Conservation (phyloP, 2,888 invertebrate genomes). For the Aleiodes leptofemur region DNA sequence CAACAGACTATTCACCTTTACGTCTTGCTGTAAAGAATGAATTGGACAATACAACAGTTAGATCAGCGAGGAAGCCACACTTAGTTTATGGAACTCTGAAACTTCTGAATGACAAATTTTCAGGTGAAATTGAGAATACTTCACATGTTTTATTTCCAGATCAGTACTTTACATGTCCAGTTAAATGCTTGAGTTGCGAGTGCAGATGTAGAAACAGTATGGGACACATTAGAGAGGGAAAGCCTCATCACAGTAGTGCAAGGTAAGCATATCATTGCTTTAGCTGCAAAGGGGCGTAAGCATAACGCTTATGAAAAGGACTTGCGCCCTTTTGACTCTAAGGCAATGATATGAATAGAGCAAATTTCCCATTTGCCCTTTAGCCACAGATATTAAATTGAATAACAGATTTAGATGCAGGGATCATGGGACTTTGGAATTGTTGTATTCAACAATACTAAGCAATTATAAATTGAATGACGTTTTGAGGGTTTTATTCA, state of each 20-base stretch:
- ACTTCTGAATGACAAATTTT: conserved; percentile 86
- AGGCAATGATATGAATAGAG: too few relatives aligned
- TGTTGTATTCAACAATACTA: too few relatives aligned
- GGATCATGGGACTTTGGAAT: too few relatives aligned
- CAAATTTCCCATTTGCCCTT: too few relatives aligned
- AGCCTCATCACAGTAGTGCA: conserved; percentile 77
- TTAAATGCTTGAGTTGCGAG: conserved; percentile 83
- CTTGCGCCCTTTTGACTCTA: too few relatives aligned
- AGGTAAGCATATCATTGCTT: too few relatives aligned
- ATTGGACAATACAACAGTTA: conserved; percentile 82
- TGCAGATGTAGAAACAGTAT: conserved; percentile 81
- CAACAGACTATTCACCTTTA: conserved; percentile 81
- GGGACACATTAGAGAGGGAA: conserved; percentile 81
- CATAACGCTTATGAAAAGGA: too few relatives aligned
- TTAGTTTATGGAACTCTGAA: conserved; percentile 83
- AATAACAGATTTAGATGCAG: too few relatives aligned
- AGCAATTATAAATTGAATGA: too few relatives aligned
- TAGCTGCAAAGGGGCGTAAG: too few relatives aligned
- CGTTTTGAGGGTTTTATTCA: too few relatives aligned
- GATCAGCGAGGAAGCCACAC: conserved; percentile 82
- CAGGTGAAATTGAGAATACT: conserved; percentile 80
- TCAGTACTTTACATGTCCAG: conserved; percentile 87
- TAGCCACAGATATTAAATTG: too few relatives aligned
- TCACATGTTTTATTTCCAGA: conserved; percentile 84
- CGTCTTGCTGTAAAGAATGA: conserved; percentile 79